Evolutionary conservation across 2,113 vertebrate species (phyloP).

Genomic region (Nibea coibor): DNA sequence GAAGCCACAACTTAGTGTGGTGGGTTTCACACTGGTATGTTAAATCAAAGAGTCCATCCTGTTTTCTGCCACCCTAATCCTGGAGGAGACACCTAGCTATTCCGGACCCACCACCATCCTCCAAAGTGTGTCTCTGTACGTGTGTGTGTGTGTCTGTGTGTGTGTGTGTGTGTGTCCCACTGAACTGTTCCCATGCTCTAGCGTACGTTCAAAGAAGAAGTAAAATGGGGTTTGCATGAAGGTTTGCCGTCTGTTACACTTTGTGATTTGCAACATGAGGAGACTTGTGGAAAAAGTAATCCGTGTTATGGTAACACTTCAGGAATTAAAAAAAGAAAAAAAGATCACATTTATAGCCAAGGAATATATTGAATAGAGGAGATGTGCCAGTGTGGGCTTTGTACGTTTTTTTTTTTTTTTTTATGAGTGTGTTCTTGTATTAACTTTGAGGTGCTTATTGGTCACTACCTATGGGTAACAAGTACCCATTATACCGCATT

Average conservation of each 20-base stretch:
- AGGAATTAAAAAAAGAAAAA: slow-evolving; percentile 49
- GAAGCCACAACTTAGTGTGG: not conserved
- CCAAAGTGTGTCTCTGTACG: slow-evolving; percentile 21
- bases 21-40: slow-evolving; percentile 17
- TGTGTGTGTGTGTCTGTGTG: slow-evolving; percentile 3
- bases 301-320: slow-evolving; percentile 45
- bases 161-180: slow-evolving; percentile 12
- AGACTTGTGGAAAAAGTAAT: slow-evolving; percentile 34
- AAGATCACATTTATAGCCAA: slow-evolving; percentile 59
- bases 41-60: slow-evolving; percentile 2
- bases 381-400: slow-evolving; percentile 64
- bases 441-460: slow-evolving; percentile 75
- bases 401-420: slow-evolving; percentile 40
- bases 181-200: slow-evolving; percentile 31
- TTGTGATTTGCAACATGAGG: not conserved
- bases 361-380: slow-evolving; percentile 52
- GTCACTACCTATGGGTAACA: slow-evolving; percentile 48
- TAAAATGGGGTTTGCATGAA: slow-evolving; percentile 63
- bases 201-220: slow-evolving; percentile 35
- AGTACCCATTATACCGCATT: slow-evolving; percentile 38
- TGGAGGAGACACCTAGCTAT: not conserved
- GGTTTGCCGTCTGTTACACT: slow-evolving; percentile 46
- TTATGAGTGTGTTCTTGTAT: slow-evolving; percentile 62
- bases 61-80: slow-evolving; percentile 1
- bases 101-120: slow-evolving; percentile 17